phyloP scores from a whole-genome alignment of 1,140 invertebrate species.

The Pollicipes pollicipes region DNA sequence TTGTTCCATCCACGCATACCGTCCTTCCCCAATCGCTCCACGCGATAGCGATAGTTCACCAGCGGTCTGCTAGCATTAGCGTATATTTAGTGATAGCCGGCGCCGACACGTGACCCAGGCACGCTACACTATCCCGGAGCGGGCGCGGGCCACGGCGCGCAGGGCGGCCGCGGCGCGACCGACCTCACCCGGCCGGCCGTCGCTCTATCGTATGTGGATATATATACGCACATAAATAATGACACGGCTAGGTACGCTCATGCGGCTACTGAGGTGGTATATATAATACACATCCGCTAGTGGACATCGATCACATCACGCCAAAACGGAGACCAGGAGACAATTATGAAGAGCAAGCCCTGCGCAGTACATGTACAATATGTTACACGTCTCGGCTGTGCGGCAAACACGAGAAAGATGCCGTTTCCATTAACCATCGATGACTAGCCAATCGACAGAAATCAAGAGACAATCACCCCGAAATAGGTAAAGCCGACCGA shows the following conservation, averaged over 20 bases:
- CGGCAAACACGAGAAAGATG: not conserved
- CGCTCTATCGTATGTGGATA: not conserved
- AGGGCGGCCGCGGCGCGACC: too few relatives aligned
- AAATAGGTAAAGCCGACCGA: not conserved
- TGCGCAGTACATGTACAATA: not conserved
- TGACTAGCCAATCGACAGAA: not conserved
- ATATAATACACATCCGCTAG: not conserved
- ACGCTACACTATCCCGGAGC: not conserved
- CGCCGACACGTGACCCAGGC: not conserved
- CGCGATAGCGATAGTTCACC: too few relatives aligned
- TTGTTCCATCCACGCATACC: too few relatives aligned
- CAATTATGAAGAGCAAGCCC: not conserved
- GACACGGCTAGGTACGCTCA: not conserved
- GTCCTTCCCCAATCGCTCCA: too few relatives aligned
- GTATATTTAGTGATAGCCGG: not conserved
- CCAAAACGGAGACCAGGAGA: not conserved
- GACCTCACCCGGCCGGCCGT: not conserved
- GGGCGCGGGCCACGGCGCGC: too few relatives aligned
- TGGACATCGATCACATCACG: not conserved
- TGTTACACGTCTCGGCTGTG: not conserved
- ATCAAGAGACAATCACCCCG: not conserved
- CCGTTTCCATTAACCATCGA: not conserved
- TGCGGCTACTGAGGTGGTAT: not conserved
- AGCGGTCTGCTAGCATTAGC: not conserved
- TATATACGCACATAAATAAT: not conserved